These are phyloP conservation scores for Amphipyra tragopoginis DNA, from an alignment of 2,888 invertebrate genomes.

Conservation along the genomic window DNA sequence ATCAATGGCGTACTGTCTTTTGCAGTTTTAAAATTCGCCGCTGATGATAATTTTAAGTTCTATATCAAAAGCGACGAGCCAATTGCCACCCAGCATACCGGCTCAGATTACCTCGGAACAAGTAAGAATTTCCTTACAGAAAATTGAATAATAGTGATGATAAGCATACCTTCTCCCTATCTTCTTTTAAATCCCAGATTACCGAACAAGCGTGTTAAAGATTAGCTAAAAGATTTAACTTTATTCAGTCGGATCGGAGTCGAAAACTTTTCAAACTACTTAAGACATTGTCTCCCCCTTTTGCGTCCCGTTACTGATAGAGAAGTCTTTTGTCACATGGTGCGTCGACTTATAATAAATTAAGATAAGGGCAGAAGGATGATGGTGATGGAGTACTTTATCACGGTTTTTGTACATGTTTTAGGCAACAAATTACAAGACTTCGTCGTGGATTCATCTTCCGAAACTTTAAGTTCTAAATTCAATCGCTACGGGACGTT, in stretches of 20 bases:
- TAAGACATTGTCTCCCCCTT: conserved; percentile 32
- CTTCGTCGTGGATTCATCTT: not conserved
- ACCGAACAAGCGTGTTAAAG: conserved; percentile 39
- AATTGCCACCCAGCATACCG: too few species aligned
- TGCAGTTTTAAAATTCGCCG: too few species aligned
- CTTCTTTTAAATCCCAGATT: conserved; percentile 26
- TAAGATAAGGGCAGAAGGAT: too few species aligned
- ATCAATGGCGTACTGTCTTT: too few species aligned
- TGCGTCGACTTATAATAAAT: too few species aligned
- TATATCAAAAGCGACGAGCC: too few species aligned
- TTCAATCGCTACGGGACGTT: not conserved
- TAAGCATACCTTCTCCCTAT: conserved; percentile 21
- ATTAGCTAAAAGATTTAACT: conserved; percentile 48
- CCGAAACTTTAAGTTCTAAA: not conserved
- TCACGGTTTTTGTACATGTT: not conserved
- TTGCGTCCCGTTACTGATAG: conserved; percentile 23
- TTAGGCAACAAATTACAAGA: too few species aligned
- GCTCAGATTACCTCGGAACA: too few species aligned
- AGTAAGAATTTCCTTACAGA: too few species aligned
- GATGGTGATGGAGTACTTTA: too few species aligned
- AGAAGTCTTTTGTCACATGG: not conserved
- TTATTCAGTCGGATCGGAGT: conserved; percentile 40
- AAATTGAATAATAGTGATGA: not conserved
- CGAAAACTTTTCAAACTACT: conserved; percentile 44
- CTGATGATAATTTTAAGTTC: too few species aligned